Percentiles rank a stretch among this genome's conserved stretches.
phyloP scores from a whole-genome alignment of 2,888 invertebrate species.

The Drosophila pegasa region DNA sequence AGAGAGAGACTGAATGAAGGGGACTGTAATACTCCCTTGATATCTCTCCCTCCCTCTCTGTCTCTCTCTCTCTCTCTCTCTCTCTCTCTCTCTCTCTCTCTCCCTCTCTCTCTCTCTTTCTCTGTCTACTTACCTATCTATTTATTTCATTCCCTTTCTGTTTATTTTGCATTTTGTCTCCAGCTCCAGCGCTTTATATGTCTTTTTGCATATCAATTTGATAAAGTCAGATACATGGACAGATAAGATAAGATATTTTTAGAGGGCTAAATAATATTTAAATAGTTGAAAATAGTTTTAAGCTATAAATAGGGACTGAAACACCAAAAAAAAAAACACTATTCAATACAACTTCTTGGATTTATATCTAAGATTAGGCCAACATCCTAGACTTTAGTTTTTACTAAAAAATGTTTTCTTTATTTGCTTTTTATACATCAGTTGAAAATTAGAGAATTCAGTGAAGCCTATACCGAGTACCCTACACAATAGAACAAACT shows the following conservation, averaged over 20 bases:
- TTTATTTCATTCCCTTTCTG: background rate
- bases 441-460: background rate
- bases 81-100: background rate
- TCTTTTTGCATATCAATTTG: background rate
- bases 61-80: background rate
- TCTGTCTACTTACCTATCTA: too few relatives aligned
- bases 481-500: conserved; percentile 30
- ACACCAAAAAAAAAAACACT: too few relatives aligned
- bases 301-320: background rate
- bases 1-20: too few relatives aligned
- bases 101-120: too few relatives aligned
- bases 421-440: too few relatives aligned
- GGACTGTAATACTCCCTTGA: too few relatives aligned
- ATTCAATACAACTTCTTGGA: background rate
- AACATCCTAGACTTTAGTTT: too few relatives aligned
- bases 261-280: background rate
- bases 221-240: background rate
- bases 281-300: background rate
- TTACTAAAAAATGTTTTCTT: too few relatives aligned
- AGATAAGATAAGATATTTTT: background rate
- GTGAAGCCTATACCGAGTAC: background rate
- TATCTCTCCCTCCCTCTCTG: too few relatives aligned
- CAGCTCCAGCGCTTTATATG: too few relatives aligned
- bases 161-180: background rate
- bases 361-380: too few relatives aligned